phyloP scores from a whole-genome alignment of 2,113 vertebrate genomes.

The Pygoscelis antarcticus region DNA sequence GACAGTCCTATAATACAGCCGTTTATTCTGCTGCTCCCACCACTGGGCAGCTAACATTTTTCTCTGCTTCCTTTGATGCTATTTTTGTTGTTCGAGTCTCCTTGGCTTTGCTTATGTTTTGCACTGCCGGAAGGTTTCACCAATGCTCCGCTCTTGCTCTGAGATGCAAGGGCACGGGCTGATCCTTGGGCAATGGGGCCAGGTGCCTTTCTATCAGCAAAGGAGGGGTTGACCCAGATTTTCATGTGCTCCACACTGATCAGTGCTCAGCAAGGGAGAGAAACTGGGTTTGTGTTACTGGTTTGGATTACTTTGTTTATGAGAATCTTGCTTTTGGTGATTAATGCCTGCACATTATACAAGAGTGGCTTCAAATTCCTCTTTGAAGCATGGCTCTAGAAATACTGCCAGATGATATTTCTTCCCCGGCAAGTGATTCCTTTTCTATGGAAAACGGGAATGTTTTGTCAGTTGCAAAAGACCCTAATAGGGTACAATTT shows the following conservation, averaged over 20 bases:
- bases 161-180: neutral
- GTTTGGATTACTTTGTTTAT: slow-evolving; percentile 18
- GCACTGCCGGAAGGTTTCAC: neutral
- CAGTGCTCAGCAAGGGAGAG: neutral
- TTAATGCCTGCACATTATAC: neutral
- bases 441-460: slow-evolving; percentile 27
- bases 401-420: slow-evolving; percentile 20
- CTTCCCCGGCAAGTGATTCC: neutral
- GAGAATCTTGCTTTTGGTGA: neutral
- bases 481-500: neutral
- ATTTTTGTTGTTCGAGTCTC: neutral
- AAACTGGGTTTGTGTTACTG: neutral
- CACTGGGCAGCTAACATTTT: neutral
- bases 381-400: neutral
- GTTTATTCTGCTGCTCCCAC: neutral
- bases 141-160: neutral
- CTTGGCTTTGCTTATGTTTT: neutral
- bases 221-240: neutral
- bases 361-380: neutral
- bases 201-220: neutral
- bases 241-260: neutral
- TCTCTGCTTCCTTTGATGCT: neutral
- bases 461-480: slow-evolving; percentile 64
- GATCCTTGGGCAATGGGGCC: neutral
- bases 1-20: neutral